Evolutionary conservation across 2,797 vertebrate genomes (phyloP).

Genomic region (Saxicola maurus): DNA sequence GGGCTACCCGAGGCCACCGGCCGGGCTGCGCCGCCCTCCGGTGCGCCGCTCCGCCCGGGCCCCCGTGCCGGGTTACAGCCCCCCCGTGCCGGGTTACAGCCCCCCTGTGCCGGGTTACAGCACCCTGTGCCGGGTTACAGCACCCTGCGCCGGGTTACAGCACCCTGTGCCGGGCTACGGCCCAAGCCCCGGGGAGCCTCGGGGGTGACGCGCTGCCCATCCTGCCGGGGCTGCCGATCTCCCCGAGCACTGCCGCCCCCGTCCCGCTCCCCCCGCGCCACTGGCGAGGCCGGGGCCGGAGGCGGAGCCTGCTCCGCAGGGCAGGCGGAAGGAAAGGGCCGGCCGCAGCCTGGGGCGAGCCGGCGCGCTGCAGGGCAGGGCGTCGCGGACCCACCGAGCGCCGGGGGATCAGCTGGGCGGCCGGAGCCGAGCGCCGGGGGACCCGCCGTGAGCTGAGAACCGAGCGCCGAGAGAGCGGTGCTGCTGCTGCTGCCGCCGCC

Average conservation of each 20-base stretch:
- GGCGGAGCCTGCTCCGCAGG: slow-evolving; percentile 27
- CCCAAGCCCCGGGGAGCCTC: background rate
- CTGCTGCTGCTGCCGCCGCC: background rate
- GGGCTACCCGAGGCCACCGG: background rate
- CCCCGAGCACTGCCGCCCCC: background rate
- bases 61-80: background rate
- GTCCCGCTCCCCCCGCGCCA: slow-evolving; percentile 31
- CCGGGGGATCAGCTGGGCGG: background rate
- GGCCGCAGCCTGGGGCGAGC: background rate
- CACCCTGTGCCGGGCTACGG: too few relatives aligned
- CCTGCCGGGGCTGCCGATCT: background rate
- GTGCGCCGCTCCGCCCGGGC: too few relatives aligned
- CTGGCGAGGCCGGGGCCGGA: slow-evolving; percentile 9
- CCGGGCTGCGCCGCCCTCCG: background rate
- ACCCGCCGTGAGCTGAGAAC: background rate
- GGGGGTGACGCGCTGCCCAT: background rate
- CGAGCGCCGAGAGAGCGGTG: accelerated
- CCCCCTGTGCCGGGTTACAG: too few relatives aligned
- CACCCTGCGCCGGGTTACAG: too few relatives aligned
- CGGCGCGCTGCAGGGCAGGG: background rate
- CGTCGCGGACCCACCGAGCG: background rate
- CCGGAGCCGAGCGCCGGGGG: background rate
- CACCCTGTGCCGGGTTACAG: background rate
- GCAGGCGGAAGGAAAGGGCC: slow-evolving; percentile 30
- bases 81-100: too few relatives aligned